Evolutionary conservation across 2,113 vertebrate species (phyloP).

Genomic region (Hoplias malabaricus): DNA sequence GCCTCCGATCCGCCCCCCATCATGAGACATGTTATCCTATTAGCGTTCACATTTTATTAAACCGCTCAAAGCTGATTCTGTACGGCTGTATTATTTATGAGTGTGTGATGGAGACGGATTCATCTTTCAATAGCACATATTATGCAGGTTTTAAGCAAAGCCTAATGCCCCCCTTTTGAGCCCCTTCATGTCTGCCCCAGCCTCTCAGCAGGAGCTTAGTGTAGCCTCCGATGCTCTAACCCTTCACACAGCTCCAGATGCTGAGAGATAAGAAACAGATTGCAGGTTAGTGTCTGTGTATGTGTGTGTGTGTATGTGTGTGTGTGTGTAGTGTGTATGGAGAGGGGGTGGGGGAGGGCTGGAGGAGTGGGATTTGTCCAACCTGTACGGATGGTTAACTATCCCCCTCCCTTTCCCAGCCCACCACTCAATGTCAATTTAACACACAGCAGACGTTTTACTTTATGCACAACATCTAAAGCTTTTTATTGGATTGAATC

Average conservation of each 20-base stretch:
- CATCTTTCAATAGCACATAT: constrained; percentile 6
- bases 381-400: constrained; percentile 23
- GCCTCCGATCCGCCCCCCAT: background rate
- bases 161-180: background rate
- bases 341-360: background rate
- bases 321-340: too few relatives aligned
- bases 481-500: constrained; percentile 44
- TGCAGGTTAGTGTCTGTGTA: constrained; percentile 9
- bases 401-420: background rate
- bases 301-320: too few relatives aligned
- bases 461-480: constrained; percentile 33
- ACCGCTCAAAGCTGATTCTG: constrained; percentile 34
- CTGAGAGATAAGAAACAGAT: constrained; percentile 37
- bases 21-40: constrained; percentile 5
- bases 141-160: constrained; percentile 17
- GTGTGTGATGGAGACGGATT: background rate
- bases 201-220: background rate
- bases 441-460: constrained; percentile 24
- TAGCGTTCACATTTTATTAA: constrained; percentile 27
- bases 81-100: constrained; percentile 3
- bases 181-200: background rate
- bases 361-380: background rate
- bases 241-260: constrained; percentile 30
- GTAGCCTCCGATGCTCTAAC: background rate
- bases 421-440: background rate